Percentiles rank a stretch among this genome's conserved stretches.
Conservation (phyloP, 2,888 invertebrate species). For the Napeogenes inachia region DNA sequence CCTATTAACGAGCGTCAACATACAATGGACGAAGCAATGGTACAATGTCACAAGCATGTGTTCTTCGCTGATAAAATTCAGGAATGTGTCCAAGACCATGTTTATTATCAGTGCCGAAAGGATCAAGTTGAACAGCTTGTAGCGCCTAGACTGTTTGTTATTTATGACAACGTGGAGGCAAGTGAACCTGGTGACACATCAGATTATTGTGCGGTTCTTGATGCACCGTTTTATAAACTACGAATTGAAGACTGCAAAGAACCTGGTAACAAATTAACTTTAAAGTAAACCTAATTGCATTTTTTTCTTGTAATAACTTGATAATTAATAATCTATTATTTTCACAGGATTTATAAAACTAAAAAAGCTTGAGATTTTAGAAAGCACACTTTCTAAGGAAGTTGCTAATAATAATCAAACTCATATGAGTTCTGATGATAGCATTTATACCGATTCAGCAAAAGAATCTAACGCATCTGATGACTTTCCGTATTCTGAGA, state of each 20-base stretch:
- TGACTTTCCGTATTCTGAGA: conserved; percentile 45
- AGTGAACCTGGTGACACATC: conserved; percentile 79
- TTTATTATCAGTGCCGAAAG: conserved; percentile 68
- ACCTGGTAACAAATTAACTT: conserved; percentile 47
- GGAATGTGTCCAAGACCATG: conserved; percentile 80
- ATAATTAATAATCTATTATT: conserved; percentile 6
- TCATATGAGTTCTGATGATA: conserved; percentile 52
- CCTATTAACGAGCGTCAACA: conserved; percentile 69
- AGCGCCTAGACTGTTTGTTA: conserved; percentile 80
- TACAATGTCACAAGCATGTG: conserved; percentile 79
- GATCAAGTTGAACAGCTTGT: conserved; percentile 75
- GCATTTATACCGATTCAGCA: conserved; percentile 66
- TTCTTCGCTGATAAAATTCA: conserved; percentile 84
- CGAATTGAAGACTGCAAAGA: conserved; percentile 75
- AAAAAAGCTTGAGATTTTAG: conserved; percentile 71
- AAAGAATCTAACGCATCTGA: conserved; percentile 66
- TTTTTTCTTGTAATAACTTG: neutral
- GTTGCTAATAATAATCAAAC: conserved; percentile 35
- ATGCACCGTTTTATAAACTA: conserved; percentile 80
- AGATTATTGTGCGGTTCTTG: conserved; percentile 77
- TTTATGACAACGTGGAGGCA: conserved; percentile 86
- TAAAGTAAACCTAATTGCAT: neutral
- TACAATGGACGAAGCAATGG: conserved; percentile 70
- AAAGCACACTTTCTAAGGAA: conserved; percentile 60
- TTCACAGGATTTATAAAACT: conserved; percentile 77